These are phyloP conservation scores for Oryzaephilus surinamensis DNA, from an alignment of 1,140 invertebrate species.

Conservation along the genomic window DNA sequence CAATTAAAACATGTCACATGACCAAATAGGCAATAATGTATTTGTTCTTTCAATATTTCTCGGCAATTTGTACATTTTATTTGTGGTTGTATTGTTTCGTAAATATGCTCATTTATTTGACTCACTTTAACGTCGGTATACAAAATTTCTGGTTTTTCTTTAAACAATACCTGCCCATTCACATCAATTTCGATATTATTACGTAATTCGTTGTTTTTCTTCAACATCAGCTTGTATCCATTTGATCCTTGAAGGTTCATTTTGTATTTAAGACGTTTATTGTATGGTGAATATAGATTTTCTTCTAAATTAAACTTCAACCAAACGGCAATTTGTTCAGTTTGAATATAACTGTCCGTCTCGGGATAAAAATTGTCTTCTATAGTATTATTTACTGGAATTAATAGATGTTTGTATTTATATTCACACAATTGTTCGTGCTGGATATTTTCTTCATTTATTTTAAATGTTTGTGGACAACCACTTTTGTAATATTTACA, in stretches of 20 bases:
- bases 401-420: slow-evolving; percentile 2
- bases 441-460: slow-evolving; percentile 3
- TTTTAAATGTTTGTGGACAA: slow-evolving; percentile 9
- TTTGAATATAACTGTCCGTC: neutral
- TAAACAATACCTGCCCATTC: too few species aligned
- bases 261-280: neutral
- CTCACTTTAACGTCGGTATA: too few species aligned
- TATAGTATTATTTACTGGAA: slow-evolving; percentile 1
- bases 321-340: neutral
- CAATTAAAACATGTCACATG: slow-evolving; percentile 18
- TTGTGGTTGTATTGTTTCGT: too few species aligned
- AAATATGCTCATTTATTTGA: too few species aligned
- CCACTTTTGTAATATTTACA: slow-evolving; percentile 14
- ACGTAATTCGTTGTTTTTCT: too few species aligned
- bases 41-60: slow-evolving; percentile 4
- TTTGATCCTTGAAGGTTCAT: neutral
- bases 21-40: slow-evolving; percentile 16
- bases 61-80: slow-evolving; percentile 17
- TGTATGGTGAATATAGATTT: neutral
- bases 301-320: too few species aligned
- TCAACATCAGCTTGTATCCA: too few species aligned
- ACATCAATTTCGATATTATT: too few species aligned
- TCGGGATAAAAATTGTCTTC: neutral
- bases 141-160: too few species aligned
- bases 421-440: slow-evolving; percentile 13